Evolutionary conservation across 2,888 invertebrate genomes (phyloP).

Genomic region (Gibbula magus): DNA sequence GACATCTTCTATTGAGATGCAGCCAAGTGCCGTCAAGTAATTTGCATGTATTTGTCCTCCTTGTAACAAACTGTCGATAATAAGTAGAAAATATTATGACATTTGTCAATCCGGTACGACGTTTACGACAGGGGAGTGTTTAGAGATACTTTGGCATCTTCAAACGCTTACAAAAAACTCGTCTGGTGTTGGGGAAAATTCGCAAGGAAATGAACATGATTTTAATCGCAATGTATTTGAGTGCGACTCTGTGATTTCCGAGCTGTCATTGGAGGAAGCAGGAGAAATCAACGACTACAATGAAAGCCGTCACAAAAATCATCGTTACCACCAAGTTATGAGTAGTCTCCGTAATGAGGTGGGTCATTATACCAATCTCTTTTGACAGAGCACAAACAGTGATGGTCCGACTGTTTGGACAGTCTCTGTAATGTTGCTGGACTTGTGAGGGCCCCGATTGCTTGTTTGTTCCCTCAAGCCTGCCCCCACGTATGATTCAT

Average conservation of each 20-base stretch:
- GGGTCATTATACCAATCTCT: conserved; percentile 29
- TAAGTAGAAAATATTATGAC: conserved; percentile 7
- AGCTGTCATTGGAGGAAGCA: conserved; percentile 14
- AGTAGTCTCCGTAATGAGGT: conserved; percentile 27
- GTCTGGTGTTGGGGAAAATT: conserved; percentile 5
- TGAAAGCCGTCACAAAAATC: conserved; percentile 6
- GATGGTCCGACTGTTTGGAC: conserved; percentile 12
- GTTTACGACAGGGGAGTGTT: conserved; percentile 16
- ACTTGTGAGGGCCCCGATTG: background rate
- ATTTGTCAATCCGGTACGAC: conserved; percentile 17
- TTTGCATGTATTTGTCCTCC: conserved; percentile 22
- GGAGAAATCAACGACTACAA: background rate
- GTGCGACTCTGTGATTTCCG: conserved; percentile 16
- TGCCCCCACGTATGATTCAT: conserved; percentile 16
- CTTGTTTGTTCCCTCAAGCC: conserved; percentile 1
- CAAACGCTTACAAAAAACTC: background rate
- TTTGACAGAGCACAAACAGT: conserved; percentile 29
- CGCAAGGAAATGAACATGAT: conserved; percentile 18
- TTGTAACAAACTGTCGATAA: conserved; percentile 4
- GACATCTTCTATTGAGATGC: background rate
- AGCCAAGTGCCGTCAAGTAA: background rate
- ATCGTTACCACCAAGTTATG: conserved; percentile 26
- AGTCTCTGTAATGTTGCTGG: conserved; percentile 1
- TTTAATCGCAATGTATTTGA: conserved; percentile 24
- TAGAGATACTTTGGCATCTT: background rate